phyloP scores from a whole-genome alignment of 2,797 vertebrate genomes.

The Choloepus didactylus region DNA sequence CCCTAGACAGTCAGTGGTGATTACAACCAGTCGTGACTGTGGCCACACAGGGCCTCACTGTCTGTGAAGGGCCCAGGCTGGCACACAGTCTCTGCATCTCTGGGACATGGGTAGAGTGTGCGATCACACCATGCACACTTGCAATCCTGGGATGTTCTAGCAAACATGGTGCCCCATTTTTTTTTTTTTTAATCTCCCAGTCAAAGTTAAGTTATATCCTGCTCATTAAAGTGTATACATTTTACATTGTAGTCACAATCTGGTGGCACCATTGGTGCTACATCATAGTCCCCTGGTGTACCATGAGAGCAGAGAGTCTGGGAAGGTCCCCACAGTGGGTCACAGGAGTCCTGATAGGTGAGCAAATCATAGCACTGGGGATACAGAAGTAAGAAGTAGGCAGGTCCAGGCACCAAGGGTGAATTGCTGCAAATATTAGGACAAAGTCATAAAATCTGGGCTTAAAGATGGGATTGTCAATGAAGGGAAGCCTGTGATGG shows the following conservation, averaged over 20 bases:
- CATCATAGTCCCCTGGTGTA: neutral
- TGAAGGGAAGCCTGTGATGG: neutral
- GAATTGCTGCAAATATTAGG: neutral
- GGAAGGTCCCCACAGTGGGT: neutral
- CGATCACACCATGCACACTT: rapidly evolving
- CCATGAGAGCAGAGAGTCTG: neutral
- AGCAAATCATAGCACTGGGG: neutral
- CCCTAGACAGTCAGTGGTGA: neutral
- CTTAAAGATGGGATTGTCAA: neutral
- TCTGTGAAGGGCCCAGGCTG: neutral
- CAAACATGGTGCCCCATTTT: neutral
- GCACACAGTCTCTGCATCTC: neutral
- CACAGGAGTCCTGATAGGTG: neutral
- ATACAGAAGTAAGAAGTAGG: neutral
- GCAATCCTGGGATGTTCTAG: neutral
- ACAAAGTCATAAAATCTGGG: neutral
- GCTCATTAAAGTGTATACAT: neutral
- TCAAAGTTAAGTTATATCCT: neutral
- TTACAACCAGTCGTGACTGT: rapidly evolving
- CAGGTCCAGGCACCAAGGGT: neutral
- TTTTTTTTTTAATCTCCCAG: neutral
- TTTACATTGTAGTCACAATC: neutral
- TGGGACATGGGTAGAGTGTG: neutral
- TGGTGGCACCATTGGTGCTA: neutral
- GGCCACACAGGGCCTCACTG: rapidly evolving